phyloP scores from a whole-genome alignment of 2,113 vertebrate species.

The Euleptes europaea region DNA sequence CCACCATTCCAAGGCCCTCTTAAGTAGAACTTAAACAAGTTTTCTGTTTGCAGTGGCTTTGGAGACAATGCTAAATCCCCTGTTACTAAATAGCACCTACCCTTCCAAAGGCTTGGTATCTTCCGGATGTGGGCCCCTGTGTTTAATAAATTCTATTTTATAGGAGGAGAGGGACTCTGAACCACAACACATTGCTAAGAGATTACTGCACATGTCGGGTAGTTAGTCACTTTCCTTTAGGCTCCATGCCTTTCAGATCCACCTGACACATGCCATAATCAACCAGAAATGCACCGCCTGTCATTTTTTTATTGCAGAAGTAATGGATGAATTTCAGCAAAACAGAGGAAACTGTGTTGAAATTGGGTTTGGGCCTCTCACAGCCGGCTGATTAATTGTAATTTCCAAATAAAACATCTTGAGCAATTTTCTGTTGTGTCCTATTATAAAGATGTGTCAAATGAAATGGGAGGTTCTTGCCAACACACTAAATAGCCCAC shows the following conservation, averaged over 20 bases:
- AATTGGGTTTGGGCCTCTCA: conserved; percentile 50
- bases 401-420: conserved; percentile 58
- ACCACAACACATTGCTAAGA: conserved; percentile 50
- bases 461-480: conserved; percentile 40
- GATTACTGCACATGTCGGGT: conserved; percentile 56
- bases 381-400: conserved; percentile 59
- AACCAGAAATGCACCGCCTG: conserved; percentile 65
- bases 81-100: conserved; percentile 40
- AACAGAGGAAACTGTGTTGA: conserved; percentile 61
- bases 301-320: conserved; percentile 65
- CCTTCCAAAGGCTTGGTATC: conserved; percentile 35
- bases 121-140: conserved; percentile 43
- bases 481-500: conserved; percentile 19
- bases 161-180: conserved; percentile 56
- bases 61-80: conserved; percentile 47
- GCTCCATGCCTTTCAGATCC: conserved; percentile 53
- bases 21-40: conserved; percentile 23
- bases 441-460: conserved; percentile 35
- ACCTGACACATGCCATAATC: conserved; percentile 66
- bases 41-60: conserved; percentile 37
- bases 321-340: conserved; percentile 55
- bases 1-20: conserved; percentile 15
- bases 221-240: conserved; percentile 61
- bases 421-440: conserved; percentile 51
- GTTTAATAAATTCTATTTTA: conserved; percentile 60